phyloP scores from a whole-genome alignment of 2,888 invertebrate species.

The Unio pictorum region DNA sequence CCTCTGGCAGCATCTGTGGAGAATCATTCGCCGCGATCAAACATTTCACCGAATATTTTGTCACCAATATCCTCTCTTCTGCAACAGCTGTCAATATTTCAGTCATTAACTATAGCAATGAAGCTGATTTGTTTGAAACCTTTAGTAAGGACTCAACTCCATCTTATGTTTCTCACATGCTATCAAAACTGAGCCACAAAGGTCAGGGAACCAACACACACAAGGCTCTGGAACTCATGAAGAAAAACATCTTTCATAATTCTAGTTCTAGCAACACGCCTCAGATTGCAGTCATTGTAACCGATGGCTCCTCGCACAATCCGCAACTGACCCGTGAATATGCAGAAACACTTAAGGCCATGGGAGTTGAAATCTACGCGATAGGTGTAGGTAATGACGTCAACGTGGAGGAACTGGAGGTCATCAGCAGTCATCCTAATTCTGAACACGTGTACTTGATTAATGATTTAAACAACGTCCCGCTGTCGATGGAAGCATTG shows the following conservation, averaged over 20 bases:
- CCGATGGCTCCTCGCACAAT: conserved; percentile 28
- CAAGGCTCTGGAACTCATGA: conserved; percentile 24
- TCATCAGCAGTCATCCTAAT: conserved; percentile 32
- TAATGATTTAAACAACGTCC: no score
- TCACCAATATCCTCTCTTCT: conserved; percentile 16
- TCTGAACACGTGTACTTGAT: conserved; percentile 5
- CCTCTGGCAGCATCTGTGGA: conserved; percentile 44
- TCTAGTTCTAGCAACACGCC: conserved; percentile 13
- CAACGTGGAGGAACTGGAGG: conserved; percentile 21
- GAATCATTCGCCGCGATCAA: conserved; percentile 26
- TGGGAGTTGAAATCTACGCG: conserved; percentile 26
- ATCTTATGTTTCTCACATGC: no score
- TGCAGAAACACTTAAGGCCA: conserved; percentile 20
- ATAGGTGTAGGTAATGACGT: conserved; percentile 35
- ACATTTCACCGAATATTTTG: conserved; percentile 28
- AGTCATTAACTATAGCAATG: conserved; percentile 26
- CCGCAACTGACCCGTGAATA: conserved; percentile 15
- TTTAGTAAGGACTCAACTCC: no score
- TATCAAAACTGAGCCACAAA: conserved; percentile 17
- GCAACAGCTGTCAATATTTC: conserved; percentile 24
- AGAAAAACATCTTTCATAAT: conserved; percentile 10
- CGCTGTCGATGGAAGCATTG: no score
- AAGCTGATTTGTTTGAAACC: conserved; percentile 19
- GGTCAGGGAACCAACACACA: conserved; percentile 33
- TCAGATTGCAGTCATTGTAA: conserved; percentile 28